Base-by-base conservation (phyloP, 2,888 invertebrate genomes). In the Spilosoma lubricipeda region DNA sequence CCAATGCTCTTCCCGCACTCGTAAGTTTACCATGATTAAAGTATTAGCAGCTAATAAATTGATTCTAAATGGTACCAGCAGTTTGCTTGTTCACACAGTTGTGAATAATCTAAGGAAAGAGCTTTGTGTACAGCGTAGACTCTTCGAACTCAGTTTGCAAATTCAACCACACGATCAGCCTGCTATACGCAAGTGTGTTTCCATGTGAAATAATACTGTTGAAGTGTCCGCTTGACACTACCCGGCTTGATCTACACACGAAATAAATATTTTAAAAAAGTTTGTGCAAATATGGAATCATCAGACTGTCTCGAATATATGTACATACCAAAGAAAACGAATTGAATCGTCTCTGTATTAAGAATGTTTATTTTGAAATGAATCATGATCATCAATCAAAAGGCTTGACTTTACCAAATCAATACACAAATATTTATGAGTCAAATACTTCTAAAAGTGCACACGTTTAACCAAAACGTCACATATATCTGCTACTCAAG, bases 1-100 rank as follows among this genome's bases (percentile, higher is more conserved):
- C 97, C 71, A 97, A 97, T 80, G 94, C 96, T 71, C 96, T 98
- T 75, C 96, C 97, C 33, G 97, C 98, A 72, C 96, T 98, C 87
- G 97, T 97, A 88, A 94, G 94, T 92, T 82, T 69, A 56, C 9
- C 42, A 45, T 45, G 2, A 30, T 27, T 8, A 18, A 1, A 45
- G 18, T 8, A 42, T 27, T 18, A 67, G 8, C 27, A 67, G 42
- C 8, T 11, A 65, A 23, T 23, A 23, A 23, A 18, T 64, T 27
- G 5, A 11, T 13, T 42, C 5, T 13, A 45, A 45, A 45, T 7
- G 18, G 45, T 15, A 45, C 18, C 45, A 15, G 18, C 18, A 18
- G 45, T 15, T 45, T 45, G 45, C 3, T 4, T 11, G 45, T 45
- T 18, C 45, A 15, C 3, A 45, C 11, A 7, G 45, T 18, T 3